Conservation (phyloP, 2,797 vertebrate genomes). For the Lacerta bilineata region DNA sequence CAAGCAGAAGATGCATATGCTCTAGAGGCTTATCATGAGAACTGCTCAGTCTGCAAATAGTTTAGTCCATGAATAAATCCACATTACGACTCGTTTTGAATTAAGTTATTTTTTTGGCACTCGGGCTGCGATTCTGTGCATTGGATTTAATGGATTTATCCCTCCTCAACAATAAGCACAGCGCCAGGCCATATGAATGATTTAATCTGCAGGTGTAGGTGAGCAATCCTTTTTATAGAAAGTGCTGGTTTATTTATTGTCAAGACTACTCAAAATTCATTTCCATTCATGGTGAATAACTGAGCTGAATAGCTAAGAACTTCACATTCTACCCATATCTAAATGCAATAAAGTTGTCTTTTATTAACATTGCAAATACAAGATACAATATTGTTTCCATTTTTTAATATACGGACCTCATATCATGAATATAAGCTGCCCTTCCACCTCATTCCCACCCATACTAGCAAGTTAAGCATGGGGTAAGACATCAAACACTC, state of each 20-base stretch:
- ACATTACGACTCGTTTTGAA: background rate
- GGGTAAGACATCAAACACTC: constrained; percentile 7
- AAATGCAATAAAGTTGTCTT: constrained; percentile 4
- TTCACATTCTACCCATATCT: background rate
- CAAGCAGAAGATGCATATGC: background rate
- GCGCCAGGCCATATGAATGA: background rate
- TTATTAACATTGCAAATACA: constrained; percentile 21
- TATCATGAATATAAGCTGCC: background rate
- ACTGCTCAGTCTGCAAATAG: background rate
- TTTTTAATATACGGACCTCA: constrained; percentile 8
- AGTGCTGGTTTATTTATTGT: background rate
- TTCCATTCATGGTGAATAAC: background rate
- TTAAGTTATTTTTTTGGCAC: background rate
- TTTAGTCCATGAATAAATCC: background rate
- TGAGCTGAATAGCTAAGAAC: background rate
- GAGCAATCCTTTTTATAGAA: constrained; percentile 2
- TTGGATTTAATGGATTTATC: background rate
- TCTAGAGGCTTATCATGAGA: background rate
- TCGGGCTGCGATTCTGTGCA: background rate
- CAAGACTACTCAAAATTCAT: constrained; percentile 22
- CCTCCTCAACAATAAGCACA: background rate
- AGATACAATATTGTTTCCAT: constrained; percentile 29
- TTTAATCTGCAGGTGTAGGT: constrained; percentile 22
- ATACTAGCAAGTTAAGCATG: background rate
- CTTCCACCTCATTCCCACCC: no score